Conservation (phyloP, 2,888 invertebrate genomes). For the Agriopis marginaria region DNA sequence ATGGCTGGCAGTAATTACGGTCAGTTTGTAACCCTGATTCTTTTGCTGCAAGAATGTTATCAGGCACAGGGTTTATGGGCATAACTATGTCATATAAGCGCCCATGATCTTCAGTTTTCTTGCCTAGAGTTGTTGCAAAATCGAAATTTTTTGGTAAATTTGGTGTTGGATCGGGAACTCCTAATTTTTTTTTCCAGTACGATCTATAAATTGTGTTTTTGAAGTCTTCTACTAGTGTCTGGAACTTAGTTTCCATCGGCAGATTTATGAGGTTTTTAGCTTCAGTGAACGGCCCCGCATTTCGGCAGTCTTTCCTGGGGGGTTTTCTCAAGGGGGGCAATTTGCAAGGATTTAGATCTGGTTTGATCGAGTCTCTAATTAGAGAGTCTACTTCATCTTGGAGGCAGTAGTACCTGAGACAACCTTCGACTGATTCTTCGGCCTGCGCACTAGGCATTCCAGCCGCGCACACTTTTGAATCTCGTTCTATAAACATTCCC, state of each 20-base stretch:
- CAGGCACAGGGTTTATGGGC: slow-evolving; percentile 50
- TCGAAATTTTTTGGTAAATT: slow-evolving; percentile 53
- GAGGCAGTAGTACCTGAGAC: slow-evolving; percentile 50
- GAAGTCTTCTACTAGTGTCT: slow-evolving; percentile 54
- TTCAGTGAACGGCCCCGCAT: slow-evolving; percentile 49
- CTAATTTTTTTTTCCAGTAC: slow-evolving; percentile 56
- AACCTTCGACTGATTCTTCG: slow-evolving; percentile 38
- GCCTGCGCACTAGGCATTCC: slow-evolving; percentile 52
- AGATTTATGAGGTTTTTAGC: slow-evolving; percentile 52
- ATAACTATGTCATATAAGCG: slow-evolving; percentile 55
- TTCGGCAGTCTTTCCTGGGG: slow-evolving; percentile 47
- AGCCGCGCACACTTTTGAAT: slow-evolving; percentile 55
- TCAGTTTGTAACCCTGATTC: slow-evolving; percentile 47
- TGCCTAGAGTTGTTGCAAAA: slow-evolving; percentile 50
- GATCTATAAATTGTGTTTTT: slow-evolving; percentile 54
- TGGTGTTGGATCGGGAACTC: slow-evolving; percentile 52
- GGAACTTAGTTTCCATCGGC: slow-evolving; percentile 54
- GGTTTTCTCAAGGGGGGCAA: slow-evolving; percentile 46
- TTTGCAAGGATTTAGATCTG: slow-evolving; percentile 40
- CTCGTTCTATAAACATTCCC: slow-evolving; percentile 59
- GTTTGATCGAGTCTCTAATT: slow-evolving; percentile 53
- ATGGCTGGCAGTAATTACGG: slow-evolving; percentile 57
- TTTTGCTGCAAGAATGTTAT: slow-evolving; percentile 46
- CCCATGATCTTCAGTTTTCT: slow-evolving; percentile 40
- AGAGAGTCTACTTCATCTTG: slow-evolving; percentile 63